Evolutionary conservation across 2,888 invertebrate species (phyloP).

Genomic region (Xanthorhoe spadicearia): DNA sequence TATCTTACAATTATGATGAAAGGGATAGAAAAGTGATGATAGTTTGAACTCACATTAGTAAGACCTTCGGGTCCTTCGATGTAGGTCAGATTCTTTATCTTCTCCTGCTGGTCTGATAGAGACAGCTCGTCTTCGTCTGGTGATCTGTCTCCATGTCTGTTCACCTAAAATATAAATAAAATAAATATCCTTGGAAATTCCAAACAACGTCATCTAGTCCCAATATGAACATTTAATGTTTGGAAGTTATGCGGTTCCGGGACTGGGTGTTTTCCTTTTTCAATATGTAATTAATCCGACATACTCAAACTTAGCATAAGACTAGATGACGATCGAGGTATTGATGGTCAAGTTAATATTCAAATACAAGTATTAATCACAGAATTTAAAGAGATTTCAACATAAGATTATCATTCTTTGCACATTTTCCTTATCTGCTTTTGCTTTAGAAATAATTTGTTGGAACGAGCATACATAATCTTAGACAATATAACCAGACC

Average conservation of each 20-base stretch:
- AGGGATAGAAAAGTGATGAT: too few species aligned
- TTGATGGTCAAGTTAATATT: too few species aligned
- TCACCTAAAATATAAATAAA: conserved; percentile 57
- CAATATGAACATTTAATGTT: too few species aligned
- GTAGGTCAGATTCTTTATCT: conserved; percentile 60
- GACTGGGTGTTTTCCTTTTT: too few species aligned
- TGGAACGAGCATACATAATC: neutral
- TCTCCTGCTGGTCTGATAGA: conserved; percentile 64
- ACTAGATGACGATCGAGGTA: too few species aligned
- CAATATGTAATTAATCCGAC: too few species aligned
- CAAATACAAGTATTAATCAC: neutral
- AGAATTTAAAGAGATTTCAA: neutral
- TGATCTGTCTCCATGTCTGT: conserved; percentile 74
- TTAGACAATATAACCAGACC: neutral
- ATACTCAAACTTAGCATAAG: too few species aligned
- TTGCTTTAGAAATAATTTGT: neutral
- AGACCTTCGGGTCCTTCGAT: conserved; percentile 73
- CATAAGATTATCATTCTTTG: neutral
- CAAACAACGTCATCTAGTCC: too few species aligned
- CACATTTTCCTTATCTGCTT: neutral
- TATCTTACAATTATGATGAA: too few species aligned
- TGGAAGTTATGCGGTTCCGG: too few species aligned
- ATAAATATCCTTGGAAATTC: too few species aligned
- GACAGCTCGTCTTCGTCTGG: conserved; percentile 75
- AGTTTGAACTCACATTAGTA: conserved; percentile 74